These are phyloP conservation scores for Anthopleura xanthogrammica DNA, from an alignment of 92 coral and sea anemone species.

Conservation along the genomic window DNA sequence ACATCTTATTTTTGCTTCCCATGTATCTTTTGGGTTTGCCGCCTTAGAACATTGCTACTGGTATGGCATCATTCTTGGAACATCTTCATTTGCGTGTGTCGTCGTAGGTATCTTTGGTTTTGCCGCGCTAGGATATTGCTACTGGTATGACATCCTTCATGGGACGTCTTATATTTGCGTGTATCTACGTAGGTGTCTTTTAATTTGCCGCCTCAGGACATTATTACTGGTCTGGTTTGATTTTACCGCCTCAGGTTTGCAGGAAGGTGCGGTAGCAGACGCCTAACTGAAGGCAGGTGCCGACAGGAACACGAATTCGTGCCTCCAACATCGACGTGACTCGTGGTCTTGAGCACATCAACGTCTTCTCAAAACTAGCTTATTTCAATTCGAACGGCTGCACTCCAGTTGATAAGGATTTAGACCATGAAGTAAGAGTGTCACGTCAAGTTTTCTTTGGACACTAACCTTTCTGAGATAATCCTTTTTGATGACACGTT, in stretches of 20 bases:
- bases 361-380: background rate
- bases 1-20: too few species aligned
- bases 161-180: background rate
- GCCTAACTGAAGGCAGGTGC: slow-evolving; percentile 8
- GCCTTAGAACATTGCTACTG: too few species aligned
- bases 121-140: slow-evolving; percentile 2
- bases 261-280: slow-evolving; percentile 15
- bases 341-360: background rate
- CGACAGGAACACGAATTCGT: slow-evolving; percentile 23
- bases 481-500: background rate
- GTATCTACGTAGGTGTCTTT: background rate
- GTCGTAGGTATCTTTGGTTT: background rate
- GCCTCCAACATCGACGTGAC: background rate
- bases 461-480: background rate
- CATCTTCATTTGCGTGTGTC: background rate
- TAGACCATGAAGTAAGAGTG: background rate
- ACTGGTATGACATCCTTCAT: background rate
- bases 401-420: background rate
- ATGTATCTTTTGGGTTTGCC: too few species aligned
- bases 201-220: slow-evolving; percentile 7
- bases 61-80: too few species aligned
- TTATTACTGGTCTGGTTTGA: slow-evolving; percentile 1
- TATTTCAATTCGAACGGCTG: background rate
- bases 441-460: slow-evolving; percentile 2
- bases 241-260: slow-evolving; percentile 28